Evolutionary conservation across 2,888 invertebrate species (phyloP), one percentile per base, ranked within the genome.

Genomic region (Notocelia uddmanniana): DNA sequence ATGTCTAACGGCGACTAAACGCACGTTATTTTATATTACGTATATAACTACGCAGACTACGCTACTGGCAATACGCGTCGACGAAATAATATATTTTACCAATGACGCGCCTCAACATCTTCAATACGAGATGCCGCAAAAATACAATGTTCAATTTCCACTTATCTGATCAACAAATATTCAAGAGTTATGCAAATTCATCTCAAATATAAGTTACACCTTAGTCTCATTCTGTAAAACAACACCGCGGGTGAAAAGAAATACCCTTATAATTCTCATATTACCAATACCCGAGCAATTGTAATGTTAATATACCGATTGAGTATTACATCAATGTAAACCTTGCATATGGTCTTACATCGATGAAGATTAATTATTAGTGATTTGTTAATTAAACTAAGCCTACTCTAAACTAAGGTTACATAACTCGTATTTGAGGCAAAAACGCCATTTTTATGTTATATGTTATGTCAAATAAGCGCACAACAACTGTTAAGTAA

Each of bases 61-160:
- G 37, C 58, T 66, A 70, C 64, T 66, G 70, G 64, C 66, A 70
- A 45, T n/a, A 59, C 64, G 66, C 71, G 66, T 58, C 50, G 37
- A 15, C 13, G 50, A 23, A n/a, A 50, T 11, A 37, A 41, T 41
- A 26, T 55, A 66, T 66, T 26, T 37, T 18, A 3, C 9, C 8
- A 10, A 31, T 57, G 55, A 37, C 66, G 71, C 70, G 68, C 45
- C 58, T 23, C 13, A 57, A 58, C 50, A 70, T 64, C 23, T 37
- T 69, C 26, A 48, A 18, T 48, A 31, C 26, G 26, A 62, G 11
- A 21, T 52, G 19, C 11, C 13, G 10, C 26, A 55, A 58, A 60
- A 23, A 60, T 52, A 68, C 23, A 54, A 45, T 23, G 50, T 52
- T 21, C 19, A 52, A 34, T 52, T 13, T 10, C 52, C 45, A n/a